Percentiles rank a stretch among this genome's conserved stretches.
These are phyloP conservation scores for Macaca fascicularis DNA, from an alignment of 2,113 vertebrate species.

Conservation along the genomic window DNA sequence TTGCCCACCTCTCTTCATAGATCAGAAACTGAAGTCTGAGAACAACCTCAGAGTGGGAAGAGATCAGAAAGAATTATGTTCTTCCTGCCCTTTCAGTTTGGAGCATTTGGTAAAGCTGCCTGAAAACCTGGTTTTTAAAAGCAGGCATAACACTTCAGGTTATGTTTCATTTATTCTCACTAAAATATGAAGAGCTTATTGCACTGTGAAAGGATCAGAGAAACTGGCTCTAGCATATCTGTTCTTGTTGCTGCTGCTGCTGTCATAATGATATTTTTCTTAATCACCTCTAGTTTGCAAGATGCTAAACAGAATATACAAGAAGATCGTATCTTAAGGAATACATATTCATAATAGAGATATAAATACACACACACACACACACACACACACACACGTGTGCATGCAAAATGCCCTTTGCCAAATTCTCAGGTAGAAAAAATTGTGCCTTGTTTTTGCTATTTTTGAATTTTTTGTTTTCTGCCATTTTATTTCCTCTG, in stretches of 20 bases:
- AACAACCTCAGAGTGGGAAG: neutral
- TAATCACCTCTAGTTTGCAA: neutral
- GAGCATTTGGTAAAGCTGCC: conserved; percentile 39
- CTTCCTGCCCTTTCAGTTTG: conserved; percentile 30
- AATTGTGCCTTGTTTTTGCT: neutral
- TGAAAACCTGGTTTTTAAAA: conserved; percentile 35
- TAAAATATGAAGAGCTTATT: conserved; percentile 16
- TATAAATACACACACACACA: neutral
- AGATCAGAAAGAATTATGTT: conserved; percentile 43
- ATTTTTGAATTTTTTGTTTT: neutral
- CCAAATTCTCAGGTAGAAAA: neutral
- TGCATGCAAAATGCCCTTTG: neutral
- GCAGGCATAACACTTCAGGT: neutral
- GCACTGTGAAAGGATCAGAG: neutral
- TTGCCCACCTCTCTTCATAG: neutral
- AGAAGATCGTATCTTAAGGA: neutral
- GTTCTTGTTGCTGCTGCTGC: neutral
- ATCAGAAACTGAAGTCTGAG: conserved; percentile 26
- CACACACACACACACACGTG: neutral
- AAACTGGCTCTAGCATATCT: neutral
- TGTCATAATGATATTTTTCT: conserved; percentile 7
- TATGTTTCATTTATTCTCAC: conserved; percentile 42
- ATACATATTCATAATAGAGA: neutral
- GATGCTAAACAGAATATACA: neutral
- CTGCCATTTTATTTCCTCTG: conserved; percentile 33